A percentile compares a stretch with the other conserved stretches of the same genome.
Evolutionary conservation across 2,797 vertebrate genomes (phyloP).

Genomic region (Pantherophis alleghaniensis): DNA sequence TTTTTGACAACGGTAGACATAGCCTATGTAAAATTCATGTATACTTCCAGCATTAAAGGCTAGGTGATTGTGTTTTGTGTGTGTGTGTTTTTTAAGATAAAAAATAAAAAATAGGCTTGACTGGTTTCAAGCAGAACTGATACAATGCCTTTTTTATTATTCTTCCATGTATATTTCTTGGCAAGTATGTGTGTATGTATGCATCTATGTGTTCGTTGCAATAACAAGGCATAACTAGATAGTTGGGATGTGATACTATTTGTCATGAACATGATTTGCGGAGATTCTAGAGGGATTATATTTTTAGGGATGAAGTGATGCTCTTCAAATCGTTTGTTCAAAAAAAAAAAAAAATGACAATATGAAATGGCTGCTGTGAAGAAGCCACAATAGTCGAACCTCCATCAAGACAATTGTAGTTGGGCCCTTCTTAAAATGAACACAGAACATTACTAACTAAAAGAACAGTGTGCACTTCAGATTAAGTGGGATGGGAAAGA

Average conservation of each 20-base stretch:
- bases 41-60: slow-evolving; percentile 60
- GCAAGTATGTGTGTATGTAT: rapidly evolving
- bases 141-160: slow-evolving; percentile 21
- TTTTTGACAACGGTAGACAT: slow-evolving; percentile 59
- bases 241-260: not conserved
- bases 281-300: not conserved
- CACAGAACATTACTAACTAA: not conserved
- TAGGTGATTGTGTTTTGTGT: not conserved
- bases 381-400: not conserved
- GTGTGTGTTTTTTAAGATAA: slow-evolving; percentile 22
- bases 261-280: not conserved
- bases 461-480: not conserved
- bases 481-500: not conserved
- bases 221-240: not conserved
- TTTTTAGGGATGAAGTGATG: not conserved
- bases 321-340: not conserved
- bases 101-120: slow-evolving; percentile 81
- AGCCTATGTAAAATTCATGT: slow-evolving; percentile 69
- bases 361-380: not conserved
- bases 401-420: not conserved
- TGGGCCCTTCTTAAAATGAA: not conserved
- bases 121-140: slow-evolving; percentile 91
- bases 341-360: too few species aligned
- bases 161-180: not conserved
- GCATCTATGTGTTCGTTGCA: not conserved